Percentiles rank a stretch among this genome's conserved stretches.
Conservation (phyloP, 2,888 invertebrate genomes). For the Physocephala rufipes region DNA sequence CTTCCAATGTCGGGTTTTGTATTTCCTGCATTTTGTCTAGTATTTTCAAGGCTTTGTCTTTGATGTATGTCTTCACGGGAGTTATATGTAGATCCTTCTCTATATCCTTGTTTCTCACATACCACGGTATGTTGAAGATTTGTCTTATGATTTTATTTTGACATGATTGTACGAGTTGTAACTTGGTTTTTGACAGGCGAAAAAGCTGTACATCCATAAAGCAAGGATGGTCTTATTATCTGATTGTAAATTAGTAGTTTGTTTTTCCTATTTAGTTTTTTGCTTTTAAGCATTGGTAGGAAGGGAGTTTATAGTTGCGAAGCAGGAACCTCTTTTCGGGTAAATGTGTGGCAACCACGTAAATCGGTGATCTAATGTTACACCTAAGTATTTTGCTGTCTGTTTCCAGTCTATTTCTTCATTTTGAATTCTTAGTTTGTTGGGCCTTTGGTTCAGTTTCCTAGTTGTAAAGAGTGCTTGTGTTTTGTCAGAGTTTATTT, state of each 20-base stretch:
- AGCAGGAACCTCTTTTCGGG: background rate
- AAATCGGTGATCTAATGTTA: conserved; percentile 15
- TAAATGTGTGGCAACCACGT: background rate
- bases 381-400: conserved; percentile 22
- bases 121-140: background rate
- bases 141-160: background rate
- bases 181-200: background rate
- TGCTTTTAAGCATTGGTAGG: background rate
- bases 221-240: background rate
- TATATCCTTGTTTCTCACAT: background rate
- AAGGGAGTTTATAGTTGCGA: background rate
- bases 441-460: background rate
- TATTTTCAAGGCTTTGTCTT: background rate
- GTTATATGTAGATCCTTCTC: background rate
- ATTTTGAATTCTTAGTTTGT: background rate
- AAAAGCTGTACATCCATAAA: background rate
- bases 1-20: background rate
- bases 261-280: background rate
- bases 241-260: background rate
- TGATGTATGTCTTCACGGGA: background rate
- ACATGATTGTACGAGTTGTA: background rate
- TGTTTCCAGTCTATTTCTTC: background rate
- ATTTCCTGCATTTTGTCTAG: background rate
- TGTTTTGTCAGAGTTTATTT: conserved; percentile 10
- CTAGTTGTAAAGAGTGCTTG: conserved; percentile 9